Evolutionary conservation across 2,797 vertebrate species (phyloP).

Genomic region (Kryptopterus vitreolus): DNA sequence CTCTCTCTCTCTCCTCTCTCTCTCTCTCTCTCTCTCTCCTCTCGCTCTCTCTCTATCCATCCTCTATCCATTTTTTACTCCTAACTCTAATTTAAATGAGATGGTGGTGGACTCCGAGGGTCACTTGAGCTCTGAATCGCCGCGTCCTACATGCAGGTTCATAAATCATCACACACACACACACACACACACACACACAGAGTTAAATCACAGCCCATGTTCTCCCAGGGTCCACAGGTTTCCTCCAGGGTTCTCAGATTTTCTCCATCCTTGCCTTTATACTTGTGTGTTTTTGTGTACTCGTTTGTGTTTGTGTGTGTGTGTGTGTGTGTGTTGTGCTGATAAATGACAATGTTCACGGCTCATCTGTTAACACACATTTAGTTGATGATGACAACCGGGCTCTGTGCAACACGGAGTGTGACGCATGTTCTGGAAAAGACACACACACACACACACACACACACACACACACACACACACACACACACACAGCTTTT

Average conservation of each 20-base stretch:
- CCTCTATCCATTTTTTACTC: too few species aligned
- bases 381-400: slow-evolving; percentile 3
- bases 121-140: neutral
- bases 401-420: slow-evolving; percentile 14
- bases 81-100: neutral
- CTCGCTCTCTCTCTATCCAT: too few species aligned
- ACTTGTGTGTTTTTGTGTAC: too few species aligned
- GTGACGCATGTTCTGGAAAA: slow-evolving; percentile 43
- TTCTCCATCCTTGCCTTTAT: too few species aligned
- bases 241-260: too few species aligned
- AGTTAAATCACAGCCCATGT: too few species aligned
- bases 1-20: neutral
- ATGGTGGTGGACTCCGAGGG: neutral
- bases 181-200: too few species aligned
- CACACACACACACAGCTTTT: slow-evolving; percentile 5
- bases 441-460: slow-evolving; percentile 13
- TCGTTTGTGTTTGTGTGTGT: too few species aligned
- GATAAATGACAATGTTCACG: neutral
- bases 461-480: slow-evolving; percentile 9
- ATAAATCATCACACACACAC: neutral
- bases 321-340: neutral
- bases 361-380: neutral
- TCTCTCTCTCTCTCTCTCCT: neutral
- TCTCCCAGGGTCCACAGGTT: too few species aligned
- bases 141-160: neutral